These are phyloP conservation scores for Phorcus lineatus DNA, from an alignment of 2,888 invertebrate species.

Conservation along the genomic window DNA sequence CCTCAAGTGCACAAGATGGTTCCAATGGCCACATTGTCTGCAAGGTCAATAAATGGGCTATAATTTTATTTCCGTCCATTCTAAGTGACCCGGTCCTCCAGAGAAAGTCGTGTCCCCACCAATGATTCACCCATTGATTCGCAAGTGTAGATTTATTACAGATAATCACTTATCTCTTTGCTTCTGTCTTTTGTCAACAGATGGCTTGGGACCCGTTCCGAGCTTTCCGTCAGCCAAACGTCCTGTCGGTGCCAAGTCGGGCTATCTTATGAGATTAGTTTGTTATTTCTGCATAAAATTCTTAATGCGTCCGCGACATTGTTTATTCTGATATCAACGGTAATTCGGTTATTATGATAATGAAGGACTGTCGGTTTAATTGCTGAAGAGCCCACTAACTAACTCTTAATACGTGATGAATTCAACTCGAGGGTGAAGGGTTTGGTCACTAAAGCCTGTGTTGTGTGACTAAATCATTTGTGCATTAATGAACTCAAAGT, in stretches of 20 bases:
- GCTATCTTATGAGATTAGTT: no score
- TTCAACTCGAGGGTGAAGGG: no score
- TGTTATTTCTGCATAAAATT: no score
- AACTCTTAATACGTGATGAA: neutral
- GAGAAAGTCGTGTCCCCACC: neutral
- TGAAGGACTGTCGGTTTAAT: conserved; percentile 5
- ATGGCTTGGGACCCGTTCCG: neutral
- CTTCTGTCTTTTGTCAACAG: neutral
- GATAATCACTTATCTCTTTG: neutral
- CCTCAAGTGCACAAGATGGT: no score
- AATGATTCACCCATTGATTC: conserved; percentile 4
- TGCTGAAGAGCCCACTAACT: neutral
- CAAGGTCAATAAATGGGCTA: neutral
- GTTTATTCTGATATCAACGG: neutral
- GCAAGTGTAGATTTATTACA: neutral
- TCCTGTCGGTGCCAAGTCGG: no score
- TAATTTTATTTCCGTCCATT: conserved; percentile 4
- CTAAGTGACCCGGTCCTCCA: neutral
- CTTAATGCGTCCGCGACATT: no score
- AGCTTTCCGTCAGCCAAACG: no score
- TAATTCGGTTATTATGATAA: conserved; percentile 16
- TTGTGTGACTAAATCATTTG: no score
- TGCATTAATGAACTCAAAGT: no score
- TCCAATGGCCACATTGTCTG: neutral
- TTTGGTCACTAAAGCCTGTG: no score